These are phyloP conservation scores for Sturmia bella DNA, from an alignment of 2,888 invertebrate genomes.

Conservation along the genomic window DNA sequence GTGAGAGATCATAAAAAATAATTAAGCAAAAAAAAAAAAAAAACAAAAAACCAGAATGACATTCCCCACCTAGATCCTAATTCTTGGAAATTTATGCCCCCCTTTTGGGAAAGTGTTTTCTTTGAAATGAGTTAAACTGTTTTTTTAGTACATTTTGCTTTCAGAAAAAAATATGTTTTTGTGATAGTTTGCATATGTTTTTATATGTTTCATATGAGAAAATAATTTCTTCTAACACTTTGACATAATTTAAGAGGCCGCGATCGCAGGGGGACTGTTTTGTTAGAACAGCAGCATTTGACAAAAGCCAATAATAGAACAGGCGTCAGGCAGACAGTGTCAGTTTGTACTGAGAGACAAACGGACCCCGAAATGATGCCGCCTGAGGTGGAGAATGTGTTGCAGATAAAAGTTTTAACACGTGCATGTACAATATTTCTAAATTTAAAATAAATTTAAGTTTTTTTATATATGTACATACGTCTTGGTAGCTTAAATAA, in stretches of 20 bases:
- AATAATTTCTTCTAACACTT: slow-evolving; percentile 53
- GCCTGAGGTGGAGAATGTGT: neutral
- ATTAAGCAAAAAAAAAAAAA: slow-evolving; percentile 16
- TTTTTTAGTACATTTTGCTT: slow-evolving; percentile 6
- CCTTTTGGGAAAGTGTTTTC: slow-evolving; percentile 45
- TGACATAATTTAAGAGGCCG: slow-evolving; percentile 59
- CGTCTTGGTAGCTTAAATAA: too few species aligned
- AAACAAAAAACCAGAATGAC: slow-evolving; percentile 4
- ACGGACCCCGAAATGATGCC: neutral
- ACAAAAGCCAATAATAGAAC: slow-evolving; percentile 25
- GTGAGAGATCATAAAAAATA: slow-evolving; percentile 59
- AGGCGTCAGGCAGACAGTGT: too few species aligned
- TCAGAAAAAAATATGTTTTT: slow-evolving; percentile 54
- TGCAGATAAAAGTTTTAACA: slow-evolving; percentile 34
- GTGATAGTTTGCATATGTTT: slow-evolving; percentile 64
- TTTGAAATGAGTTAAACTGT: slow-evolving; percentile 20
- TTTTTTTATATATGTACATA: too few species aligned
- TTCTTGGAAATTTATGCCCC: slow-evolving; percentile 33
- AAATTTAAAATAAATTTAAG: too few species aligned
- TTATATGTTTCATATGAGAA: slow-evolving; percentile 29
- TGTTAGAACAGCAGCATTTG: neutral
- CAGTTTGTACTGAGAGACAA: too few species aligned
- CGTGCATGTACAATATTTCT: neutral
- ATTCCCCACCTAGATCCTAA: slow-evolving; percentile 39
- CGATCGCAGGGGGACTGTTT: slow-evolving; percentile 38